A percentile compares a stretch with the other conserved stretches of the same genome.
phyloP scores from a whole-genome alignment of 2,113 vertebrate species.

The Micronisus gabar region DNA sequence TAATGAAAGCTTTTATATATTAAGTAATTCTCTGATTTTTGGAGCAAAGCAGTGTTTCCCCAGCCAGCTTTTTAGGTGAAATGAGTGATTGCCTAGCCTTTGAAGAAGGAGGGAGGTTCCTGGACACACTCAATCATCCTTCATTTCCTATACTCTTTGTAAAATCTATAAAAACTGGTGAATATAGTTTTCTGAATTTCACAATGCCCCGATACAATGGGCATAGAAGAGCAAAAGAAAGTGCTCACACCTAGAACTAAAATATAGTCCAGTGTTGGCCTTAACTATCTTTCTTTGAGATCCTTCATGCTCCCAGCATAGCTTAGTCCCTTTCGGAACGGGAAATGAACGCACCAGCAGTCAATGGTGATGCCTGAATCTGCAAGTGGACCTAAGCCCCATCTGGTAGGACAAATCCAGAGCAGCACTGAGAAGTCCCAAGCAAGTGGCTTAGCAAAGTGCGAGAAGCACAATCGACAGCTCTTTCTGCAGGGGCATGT shows the following conservation, averaged over 20 bases:
- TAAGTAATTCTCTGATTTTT: neutral
- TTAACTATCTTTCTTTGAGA: neutral
- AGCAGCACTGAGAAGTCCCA: neutral
- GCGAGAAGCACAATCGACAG: accelerated
- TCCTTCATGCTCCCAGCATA: neutral
- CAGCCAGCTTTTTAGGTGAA: neutral
- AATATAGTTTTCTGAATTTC: neutral
- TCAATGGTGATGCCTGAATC: neutral
- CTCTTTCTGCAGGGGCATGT: neutral
- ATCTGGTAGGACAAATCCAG: neutral
- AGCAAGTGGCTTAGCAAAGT: too few relatives aligned
- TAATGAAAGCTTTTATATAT: neutral
- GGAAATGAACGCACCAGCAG: accelerated
- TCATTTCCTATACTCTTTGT: neutral
- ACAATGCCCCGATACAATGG: neutral
- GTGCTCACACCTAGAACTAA: neutral
- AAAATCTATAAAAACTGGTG: neutral
- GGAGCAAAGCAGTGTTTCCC: neutral
- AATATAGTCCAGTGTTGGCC: neutral
- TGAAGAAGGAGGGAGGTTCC: neutral
- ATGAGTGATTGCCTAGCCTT: neutral
- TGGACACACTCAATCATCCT: accelerated
- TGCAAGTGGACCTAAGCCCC: accelerated
- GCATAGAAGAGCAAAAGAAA: neutral
- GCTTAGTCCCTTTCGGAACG: neutral